These are phyloP conservation scores for Pyrrhia umbra DNA, from an alignment of 2,888 invertebrate genomes.

Conservation along the genomic window DNA sequence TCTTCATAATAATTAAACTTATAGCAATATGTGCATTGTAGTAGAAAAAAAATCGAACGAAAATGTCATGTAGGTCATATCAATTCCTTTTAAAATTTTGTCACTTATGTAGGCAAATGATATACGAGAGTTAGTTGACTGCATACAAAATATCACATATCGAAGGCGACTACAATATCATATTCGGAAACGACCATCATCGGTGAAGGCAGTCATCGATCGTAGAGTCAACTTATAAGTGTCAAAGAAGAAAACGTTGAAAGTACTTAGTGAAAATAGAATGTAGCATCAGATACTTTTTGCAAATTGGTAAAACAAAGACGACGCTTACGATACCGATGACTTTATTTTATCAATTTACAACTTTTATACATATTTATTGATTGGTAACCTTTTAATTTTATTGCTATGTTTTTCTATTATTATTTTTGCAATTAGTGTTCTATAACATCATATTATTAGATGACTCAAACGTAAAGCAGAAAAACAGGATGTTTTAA, in stretches of 20 bases:
- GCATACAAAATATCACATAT: too few relatives aligned
- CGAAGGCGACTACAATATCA: background rate
- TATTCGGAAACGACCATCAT: slow-evolving; percentile 24
- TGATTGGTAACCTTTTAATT: slow-evolving; percentile 2
- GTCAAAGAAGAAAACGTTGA: slow-evolving; percentile 41
- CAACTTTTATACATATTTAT: slow-evolving; percentile 8
- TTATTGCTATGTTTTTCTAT: slow-evolving; percentile 16
- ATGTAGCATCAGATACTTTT: slow-evolving; percentile 26
- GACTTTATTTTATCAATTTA: slow-evolving; percentile 35
- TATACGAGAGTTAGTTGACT: background rate
- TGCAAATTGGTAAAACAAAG: slow-evolving; percentile 51
- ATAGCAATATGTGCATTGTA: too few relatives aligned
- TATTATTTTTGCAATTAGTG: slow-evolving; percentile 5
- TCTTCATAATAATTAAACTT: too few relatives aligned
- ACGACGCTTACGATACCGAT: slow-evolving; percentile 25
- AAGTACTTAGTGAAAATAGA: slow-evolving; percentile 48
- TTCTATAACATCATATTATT: slow-evolving; percentile 1
- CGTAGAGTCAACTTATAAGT: slow-evolving; percentile 13
- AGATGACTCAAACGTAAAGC: background rate
- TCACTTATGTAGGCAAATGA: background rate
- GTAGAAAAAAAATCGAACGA: too few relatives aligned
- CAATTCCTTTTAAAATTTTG: background rate
- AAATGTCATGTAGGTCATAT: too few relatives aligned
- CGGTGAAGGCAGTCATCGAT: slow-evolving; percentile 11
- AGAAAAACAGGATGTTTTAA: slow-evolving; percentile 17